Conservation (phyloP, 2,113 vertebrate genomes). For the Aviceda subcristata region DNA sequence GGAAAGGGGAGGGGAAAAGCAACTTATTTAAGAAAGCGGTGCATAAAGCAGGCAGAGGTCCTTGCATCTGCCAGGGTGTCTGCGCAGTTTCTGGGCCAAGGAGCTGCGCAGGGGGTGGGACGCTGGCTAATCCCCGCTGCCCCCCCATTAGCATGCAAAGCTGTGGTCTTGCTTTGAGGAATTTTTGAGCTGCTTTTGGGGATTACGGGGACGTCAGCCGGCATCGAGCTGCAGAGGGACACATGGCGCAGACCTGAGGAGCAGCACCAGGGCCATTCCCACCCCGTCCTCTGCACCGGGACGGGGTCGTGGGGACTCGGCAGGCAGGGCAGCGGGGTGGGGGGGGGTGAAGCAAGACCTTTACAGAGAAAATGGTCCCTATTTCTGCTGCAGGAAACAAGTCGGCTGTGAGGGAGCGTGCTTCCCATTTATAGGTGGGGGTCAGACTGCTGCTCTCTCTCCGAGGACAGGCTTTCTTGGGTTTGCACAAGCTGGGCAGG, state of each 20-base stretch:
- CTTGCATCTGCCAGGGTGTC: neutral
- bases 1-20: neutral
- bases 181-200: neutral
- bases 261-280: neutral
- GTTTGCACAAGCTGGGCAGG: too few species aligned
- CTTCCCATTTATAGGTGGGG: neutral
- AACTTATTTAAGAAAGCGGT: neutral
- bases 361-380: fast-evolving
- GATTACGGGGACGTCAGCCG: neutral
- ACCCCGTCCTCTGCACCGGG: fast-evolving
- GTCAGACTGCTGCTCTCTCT: neutral
- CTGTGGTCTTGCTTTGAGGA: neutral
- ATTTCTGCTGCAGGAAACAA: neutral
- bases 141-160: neutral
- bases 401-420: fast-evolving
- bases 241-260: fast-evolving
- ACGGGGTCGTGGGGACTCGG: fast-evolving
- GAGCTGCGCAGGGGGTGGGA: neutral
- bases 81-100: neutral
- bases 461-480: fast-evolving
- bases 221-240: neutral
- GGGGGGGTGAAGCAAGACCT: neutral
- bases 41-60: neutral
- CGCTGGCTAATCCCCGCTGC: neutral
- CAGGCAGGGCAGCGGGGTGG: too few species aligned